Base-by-base conservation (phyloP, 2,113 vertebrate genomes). In the Dicrurus megarhynchus region DNA sequence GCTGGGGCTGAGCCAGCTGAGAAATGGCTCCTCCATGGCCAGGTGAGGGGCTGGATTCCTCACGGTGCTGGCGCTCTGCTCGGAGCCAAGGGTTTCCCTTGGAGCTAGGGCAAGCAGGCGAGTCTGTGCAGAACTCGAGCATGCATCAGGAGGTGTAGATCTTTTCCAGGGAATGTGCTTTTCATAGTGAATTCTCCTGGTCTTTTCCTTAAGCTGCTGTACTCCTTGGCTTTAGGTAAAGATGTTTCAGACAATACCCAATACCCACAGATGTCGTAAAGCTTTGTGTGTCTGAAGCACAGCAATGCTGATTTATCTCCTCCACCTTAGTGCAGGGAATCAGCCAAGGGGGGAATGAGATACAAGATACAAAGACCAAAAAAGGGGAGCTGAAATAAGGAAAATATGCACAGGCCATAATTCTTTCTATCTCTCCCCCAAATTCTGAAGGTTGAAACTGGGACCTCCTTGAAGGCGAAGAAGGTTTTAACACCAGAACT, bases 361-460 rank as follows among this genome's bases (percentile, higher is more conserved):
- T 33, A 53, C 1, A 21, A 79, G 15, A 44, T 16, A 7, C 27
- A 61, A 71, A 75, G 16, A 63, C 15, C 3, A 9, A 41, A 57
- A 57, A 73, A 64, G 44, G 4, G 13, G 11, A 50, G 11, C 35
- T 61, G 33, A 79, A 82, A 49, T 13, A 68, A 24, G 57, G 74
- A 89, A 46, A 91, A 49, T 50, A 56, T 11, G 20, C 60, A 42
- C 13, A 19, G 15, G 19, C 13, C 2, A 8, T 60, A 13, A 17
- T 37, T 75, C 21, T 61, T 35, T 53, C 14, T 49, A 7, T 33
- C 16, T 56, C 11, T 16, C 2, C 5, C 5, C 1, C 2, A 0
- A 5, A 24, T 49, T 67, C 15, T 23, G 20, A n/a, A 87, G 10
- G 8, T 20, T 91, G 61, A 75, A 93, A 41, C 44, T 1, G 3